phyloP scores from a whole-genome alignment of 2,797 vertebrate species.

The Muscicapa striata region DNA sequence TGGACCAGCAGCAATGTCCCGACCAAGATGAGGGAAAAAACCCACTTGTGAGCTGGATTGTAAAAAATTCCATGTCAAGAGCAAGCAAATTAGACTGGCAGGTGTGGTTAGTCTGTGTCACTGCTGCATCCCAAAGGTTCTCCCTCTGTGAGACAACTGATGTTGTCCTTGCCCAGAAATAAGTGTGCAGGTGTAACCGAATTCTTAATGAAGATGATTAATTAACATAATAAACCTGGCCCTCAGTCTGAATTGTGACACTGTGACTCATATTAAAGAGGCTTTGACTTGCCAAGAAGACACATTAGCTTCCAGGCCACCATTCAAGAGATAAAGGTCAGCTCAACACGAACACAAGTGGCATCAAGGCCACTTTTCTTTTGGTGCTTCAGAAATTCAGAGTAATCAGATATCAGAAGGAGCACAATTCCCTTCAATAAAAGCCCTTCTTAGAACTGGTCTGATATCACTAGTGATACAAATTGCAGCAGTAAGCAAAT shows the following conservation, averaged over 20 bases:
- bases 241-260: neutral
- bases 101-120: neutral
- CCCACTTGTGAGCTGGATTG: rapidly evolving
- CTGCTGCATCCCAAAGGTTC: neutral
- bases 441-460: neutral
- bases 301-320: neutral
- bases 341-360: neutral
- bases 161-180: neutral
- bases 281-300: neutral
- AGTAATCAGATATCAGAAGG: neutral
- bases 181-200: neutral
- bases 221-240: neutral
- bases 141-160: neutral
- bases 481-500: neutral
- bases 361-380: neutral
- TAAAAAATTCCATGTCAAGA: neutral
- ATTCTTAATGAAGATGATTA: neutral
- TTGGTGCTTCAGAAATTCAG: neutral
- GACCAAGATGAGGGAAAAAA: neutral
- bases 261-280: neutral
- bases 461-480: neutral
- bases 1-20: neutral
- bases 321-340: neutral
- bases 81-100: neutral
- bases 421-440: neutral